These are phyloP conservation scores for Eidolon dupreanum DNA, from an alignment of 2,797 vertebrate species.

Conservation along the genomic window DNA sequence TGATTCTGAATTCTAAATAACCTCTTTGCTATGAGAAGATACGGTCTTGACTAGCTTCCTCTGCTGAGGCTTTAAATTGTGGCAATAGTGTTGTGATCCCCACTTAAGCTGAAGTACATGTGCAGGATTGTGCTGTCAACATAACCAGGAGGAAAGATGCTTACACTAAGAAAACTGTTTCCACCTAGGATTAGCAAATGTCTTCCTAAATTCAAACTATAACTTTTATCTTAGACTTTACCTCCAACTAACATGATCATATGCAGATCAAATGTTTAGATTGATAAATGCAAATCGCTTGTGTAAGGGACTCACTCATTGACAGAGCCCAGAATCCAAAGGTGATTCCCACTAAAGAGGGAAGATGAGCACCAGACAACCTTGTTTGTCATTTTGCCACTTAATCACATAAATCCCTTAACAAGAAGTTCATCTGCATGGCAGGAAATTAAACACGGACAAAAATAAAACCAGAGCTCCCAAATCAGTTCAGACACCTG, in stretches of 20 bases:
- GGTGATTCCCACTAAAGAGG: conserved; percentile 93
- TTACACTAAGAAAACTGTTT: conserved; percentile 84
- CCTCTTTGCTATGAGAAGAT: background rate
- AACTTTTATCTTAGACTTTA: conserved; percentile 86
- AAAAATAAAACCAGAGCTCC: conserved; percentile 88
- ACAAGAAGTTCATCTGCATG: conserved; percentile 79
- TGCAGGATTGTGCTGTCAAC: conserved; percentile 80
- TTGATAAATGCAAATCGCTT: conserved; percentile 90
- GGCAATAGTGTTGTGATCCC: conserved; percentile 67
- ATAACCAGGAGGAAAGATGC: conserved; percentile 84
- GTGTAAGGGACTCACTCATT: conserved; percentile 81
- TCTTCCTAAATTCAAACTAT: conserved; percentile 89
- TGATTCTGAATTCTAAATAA: background rate
- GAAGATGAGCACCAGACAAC: conserved; percentile 88
- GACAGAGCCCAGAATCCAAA: conserved; percentile 85
- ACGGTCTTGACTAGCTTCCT: conserved; percentile 70
- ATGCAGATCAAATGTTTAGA: conserved; percentile 91
- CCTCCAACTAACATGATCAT: conserved; percentile 86
- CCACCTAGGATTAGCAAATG: conserved; percentile 88
- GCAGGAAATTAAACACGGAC: conserved; percentile 76
- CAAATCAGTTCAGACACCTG: conserved; percentile 60
- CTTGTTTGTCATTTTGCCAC: conserved; percentile 89
- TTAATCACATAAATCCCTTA: conserved; percentile 87
- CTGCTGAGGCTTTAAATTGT: conserved; percentile 76
- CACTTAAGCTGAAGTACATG: conserved; percentile 80